phyloP scores from a whole-genome alignment of 2,888 invertebrate species.

The Steinernema scapterisci region DNA sequence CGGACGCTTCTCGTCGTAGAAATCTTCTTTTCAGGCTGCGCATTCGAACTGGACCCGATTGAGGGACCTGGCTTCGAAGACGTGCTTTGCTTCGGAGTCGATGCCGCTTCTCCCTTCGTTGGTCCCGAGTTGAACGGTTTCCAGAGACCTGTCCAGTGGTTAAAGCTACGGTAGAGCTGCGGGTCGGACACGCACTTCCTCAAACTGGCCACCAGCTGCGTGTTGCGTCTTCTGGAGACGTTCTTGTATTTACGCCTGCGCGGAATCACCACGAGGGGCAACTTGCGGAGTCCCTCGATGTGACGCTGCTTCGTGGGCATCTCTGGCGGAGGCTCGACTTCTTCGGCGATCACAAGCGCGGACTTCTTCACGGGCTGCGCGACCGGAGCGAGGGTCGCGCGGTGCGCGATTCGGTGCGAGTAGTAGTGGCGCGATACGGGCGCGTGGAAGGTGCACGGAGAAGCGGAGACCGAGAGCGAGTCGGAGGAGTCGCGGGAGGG shows the following conservation, averaged over 20 bases:
- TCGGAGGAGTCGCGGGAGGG: not conserved
- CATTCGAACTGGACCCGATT: conserved; percentile 13
- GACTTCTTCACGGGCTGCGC: conserved; percentile 51
- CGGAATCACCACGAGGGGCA: conserved; percentile 66
- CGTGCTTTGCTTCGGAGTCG: not conserved
- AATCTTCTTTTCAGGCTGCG: conserved; percentile 36
- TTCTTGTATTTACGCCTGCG: conserved; percentile 65
- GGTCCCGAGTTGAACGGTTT: conserved; percentile 38
- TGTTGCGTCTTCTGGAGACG: conserved; percentile 62
- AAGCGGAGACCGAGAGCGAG: conserved; percentile 21
- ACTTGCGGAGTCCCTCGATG: conserved; percentile 48
- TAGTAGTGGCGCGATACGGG: conserved; percentile 48
- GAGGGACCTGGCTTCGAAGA: not conserved
- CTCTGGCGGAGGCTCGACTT: conserved; percentile 2
- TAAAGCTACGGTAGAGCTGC: conserved; percentile 59
- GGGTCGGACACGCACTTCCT: conserved; percentile 63
- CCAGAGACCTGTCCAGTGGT: conserved; percentile 57
- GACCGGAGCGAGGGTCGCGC: conserved; percentile 51
- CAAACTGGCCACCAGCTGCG: conserved; percentile 55
- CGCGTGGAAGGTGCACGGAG: conserved; percentile 33
- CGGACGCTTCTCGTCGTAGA: conserved; percentile 21
- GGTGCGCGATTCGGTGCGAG: conserved; percentile 56
- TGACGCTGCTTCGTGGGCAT: conserved; percentile 42
- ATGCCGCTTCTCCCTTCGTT: no score
- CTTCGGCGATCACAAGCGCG: conserved; percentile 38